Base-by-base conservation (phyloP, 1,140 invertebrate genomes). In the Dreissena polymorpha region DNA sequence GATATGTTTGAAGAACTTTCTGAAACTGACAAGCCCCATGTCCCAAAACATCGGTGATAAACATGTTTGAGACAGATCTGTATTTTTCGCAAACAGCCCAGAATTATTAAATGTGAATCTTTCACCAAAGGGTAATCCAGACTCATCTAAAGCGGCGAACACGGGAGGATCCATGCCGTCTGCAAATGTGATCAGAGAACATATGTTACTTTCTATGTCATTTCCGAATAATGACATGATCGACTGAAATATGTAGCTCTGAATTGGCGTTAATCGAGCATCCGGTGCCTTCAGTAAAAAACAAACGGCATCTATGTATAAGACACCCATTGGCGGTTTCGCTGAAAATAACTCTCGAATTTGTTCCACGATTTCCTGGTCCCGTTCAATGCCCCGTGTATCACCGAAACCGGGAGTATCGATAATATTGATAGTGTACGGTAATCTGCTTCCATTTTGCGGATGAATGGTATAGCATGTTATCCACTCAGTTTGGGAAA, bases 241-340 rank as follows among this genome's bases (percentile, higher is more conserved):
- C 23, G 84, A 72, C 39, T 87, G 53, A 55, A 87, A 87, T 18
- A 87, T 86, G 64, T 87, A 87, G 21, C 21, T 69, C 69, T 80
- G 78, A 16, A 51, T 21, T 0, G 68, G 10, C 16, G 78, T 80
- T 14, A 80, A 49, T 70, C 78, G 29, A n/a, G 78, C 68, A 60
- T 71, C 68, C 1, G 78, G 78, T 16, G 78, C 78, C 53, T 80
- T 71, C 13, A 72, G 55, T 14, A 80, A 29, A 50, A 80, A 80
- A 64, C 78, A 80, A 14, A 80, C 27, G 0, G 83, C 86, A 78
- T 87, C 86, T 16, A 87, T 80, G n/a, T 39, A 63, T n/a, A 73
- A 49, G 21, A 86, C 63, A 6, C 84, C 86, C 23, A 73, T 67
- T 39, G 67, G 7, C 49, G 23, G 53, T 2, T 27, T 21, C 16